Evolutionary conservation across 2,888 invertebrate species (phyloP).

Genomic region (Iselma pallidipennis): DNA sequence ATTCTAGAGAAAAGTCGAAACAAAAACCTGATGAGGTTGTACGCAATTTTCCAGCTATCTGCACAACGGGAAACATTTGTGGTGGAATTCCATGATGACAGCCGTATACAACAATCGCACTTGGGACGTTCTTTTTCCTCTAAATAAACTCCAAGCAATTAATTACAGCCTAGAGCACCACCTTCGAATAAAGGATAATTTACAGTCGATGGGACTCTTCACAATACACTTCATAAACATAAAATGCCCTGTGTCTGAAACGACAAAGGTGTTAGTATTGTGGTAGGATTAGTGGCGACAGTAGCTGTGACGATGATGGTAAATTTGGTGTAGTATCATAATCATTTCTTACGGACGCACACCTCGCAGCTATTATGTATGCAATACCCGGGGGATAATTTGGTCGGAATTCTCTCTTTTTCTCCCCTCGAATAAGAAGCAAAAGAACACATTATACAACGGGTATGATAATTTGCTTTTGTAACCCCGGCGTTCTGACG

Average conservation of each 20-base stretch:
- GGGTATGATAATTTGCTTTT: slow-evolving; percentile 46
- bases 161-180: neutral
- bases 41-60: neutral
- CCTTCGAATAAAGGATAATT: neutral
- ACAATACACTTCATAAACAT: neutral
- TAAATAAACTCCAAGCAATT: neutral
- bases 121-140: neutral
- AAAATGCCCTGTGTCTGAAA: neutral
- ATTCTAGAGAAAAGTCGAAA: neutral
- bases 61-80: neutral
- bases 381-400: slow-evolving; percentile 45
- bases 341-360: slow-evolving; percentile 39
- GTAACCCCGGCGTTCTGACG: slow-evolving; percentile 28
- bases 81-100: neutral
- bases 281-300: too few species aligned
- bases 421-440: slow-evolving; percentile 32
- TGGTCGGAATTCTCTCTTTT: slow-evolving; percentile 32
- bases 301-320: too few species aligned
- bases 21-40: neutral
- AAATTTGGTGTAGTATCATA: slow-evolving; percentile 1
- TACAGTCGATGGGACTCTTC: too few species aligned
- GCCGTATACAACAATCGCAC: neutral
- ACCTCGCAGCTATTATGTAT: slow-evolving; percentile 39
- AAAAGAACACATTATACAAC: slow-evolving; percentile 45
- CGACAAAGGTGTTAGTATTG: too few species aligned